Evolutionary conservation across 2,888 invertebrate genomes (phyloP).

Genomic region (Temnothorax rugatulus): DNA sequence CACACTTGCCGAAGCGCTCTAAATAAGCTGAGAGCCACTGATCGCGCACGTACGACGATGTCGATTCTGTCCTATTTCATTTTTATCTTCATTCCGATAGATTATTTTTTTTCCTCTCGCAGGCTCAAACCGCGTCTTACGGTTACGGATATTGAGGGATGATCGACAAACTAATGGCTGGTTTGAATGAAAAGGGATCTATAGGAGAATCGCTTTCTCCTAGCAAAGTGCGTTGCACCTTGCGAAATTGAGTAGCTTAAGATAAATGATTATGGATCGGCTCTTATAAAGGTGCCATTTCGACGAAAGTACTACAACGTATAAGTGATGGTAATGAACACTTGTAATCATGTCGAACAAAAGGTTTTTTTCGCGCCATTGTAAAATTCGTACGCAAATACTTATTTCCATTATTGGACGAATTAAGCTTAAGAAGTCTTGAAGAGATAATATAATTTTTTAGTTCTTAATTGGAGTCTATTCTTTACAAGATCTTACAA

Average conservation of each 20-base stretch:
- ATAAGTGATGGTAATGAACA: not conserved
- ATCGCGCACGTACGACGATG: constrained; percentile 16
- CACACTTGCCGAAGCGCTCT: not conserved
- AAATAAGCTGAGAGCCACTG: constrained; percentile 23
- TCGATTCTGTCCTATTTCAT: constrained; percentile 2
- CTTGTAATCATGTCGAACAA: not conserved
- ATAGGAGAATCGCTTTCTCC: not conserved
- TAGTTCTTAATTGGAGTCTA: not conserved
- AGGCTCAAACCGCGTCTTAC: not conserved
- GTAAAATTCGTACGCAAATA: not conserved
- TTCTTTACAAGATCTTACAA: not conserved
- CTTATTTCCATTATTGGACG: not conserved
- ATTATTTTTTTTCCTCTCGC: constrained; percentile 22
- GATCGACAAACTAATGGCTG: constrained; percentile 17
- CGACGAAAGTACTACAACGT: not conserved
- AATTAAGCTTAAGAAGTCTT: not conserved
- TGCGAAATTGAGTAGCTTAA: constrained; percentile 29
- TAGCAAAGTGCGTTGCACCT: constrained; percentile 16
- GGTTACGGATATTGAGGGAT: constrained; percentile 38
- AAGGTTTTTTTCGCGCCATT: not conserved
- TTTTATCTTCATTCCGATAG: constrained; percentile 17
- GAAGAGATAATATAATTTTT: not conserved
- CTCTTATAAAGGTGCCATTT: not conserved
- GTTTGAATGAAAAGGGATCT: constrained; percentile 11
- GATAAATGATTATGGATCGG: constrained; percentile 28